These are phyloP conservation scores for Rhynchophorus ferrugineus DNA, from an alignment of 1,140 invertebrate genomes.

Conservation along the genomic window DNA sequence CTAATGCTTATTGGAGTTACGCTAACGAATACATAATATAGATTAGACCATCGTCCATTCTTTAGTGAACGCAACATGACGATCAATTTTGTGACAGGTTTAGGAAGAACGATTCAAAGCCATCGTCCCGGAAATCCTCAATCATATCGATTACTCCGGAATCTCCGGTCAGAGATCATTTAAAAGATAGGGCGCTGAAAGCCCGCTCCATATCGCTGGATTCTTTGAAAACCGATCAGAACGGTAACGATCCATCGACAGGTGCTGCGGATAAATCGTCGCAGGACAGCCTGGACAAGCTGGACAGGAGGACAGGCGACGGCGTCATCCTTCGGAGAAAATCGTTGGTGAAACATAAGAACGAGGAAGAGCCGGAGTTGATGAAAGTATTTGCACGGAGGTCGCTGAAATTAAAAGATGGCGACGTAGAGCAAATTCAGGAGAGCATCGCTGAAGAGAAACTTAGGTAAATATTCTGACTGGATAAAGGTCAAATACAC, in stretches of 20 bases:
- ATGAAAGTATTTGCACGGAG: slow-evolving; percentile 72
- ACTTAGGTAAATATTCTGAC: slow-evolving; percentile 2
- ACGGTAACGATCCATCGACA: not conserved
- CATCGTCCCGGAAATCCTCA: slow-evolving; percentile 21
- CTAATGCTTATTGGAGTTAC: no score
- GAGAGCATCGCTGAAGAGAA: slow-evolving; percentile 18
- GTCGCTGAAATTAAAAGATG: slow-evolving; percentile 66
- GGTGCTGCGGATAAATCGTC: slow-evolving; percentile 24
- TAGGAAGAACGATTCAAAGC: slow-evolving; percentile 19
- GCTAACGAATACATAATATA: no score
- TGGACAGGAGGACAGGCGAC: slow-evolving; percentile 21
- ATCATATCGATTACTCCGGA: slow-evolving; percentile 21
- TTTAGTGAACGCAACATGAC: no score
- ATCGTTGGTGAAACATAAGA: slow-evolving; percentile 43
- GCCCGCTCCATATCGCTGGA: slow-evolving; percentile 37
- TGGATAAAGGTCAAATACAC: no score
- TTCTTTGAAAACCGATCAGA: slow-evolving; percentile 28
- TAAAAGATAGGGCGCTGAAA: slow-evolving; percentile 14
- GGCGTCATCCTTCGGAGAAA: slow-evolving; percentile 49
- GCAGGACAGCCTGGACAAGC: slow-evolving; percentile 31
- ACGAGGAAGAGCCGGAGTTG: slow-evolving; percentile 63
- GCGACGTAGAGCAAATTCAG: slow-evolving; percentile 48
- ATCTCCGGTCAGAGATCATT: slow-evolving; percentile 15
- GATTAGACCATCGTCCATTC: no score
- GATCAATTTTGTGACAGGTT: no score